Evolutionary conservation across 2,113 vertebrate genomes (phyloP).

Genomic region (Hippopotamus amphibius): DNA sequence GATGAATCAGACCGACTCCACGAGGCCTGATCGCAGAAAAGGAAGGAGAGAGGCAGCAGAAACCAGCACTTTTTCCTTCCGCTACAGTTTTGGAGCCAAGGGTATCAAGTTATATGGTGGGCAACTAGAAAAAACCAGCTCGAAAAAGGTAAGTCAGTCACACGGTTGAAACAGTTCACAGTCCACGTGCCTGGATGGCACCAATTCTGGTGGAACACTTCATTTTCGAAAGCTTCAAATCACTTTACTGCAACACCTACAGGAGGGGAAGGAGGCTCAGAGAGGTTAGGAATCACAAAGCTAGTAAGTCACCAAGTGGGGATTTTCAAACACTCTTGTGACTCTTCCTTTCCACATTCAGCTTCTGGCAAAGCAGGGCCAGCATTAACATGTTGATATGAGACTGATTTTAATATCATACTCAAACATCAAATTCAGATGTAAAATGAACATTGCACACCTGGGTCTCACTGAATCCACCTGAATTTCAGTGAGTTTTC

Average conservation of each 20-base stretch:
- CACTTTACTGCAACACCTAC: not conserved
- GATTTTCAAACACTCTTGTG: not conserved
- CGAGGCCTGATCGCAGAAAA: not conserved
- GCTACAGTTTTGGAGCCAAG: not conserved
- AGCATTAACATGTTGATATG: not conserved
- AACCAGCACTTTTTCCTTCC: not conserved
- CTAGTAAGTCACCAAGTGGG: not conserved
- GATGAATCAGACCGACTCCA: not conserved
- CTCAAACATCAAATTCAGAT: not conserved
- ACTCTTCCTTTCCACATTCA: too few species aligned
- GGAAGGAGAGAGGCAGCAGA: not conserved
- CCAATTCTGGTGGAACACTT: not conserved
- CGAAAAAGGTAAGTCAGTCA: not conserved
- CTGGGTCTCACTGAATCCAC: not conserved
- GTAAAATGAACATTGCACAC: not conserved
- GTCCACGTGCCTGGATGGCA: not conserved
- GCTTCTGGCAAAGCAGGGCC: not conserved
- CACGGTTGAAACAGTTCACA: not conserved
- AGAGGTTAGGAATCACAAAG: not conserved
- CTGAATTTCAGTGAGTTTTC: not conserved
- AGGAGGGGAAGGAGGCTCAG: not conserved
- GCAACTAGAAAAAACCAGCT: not conserved
- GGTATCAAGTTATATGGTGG: fast-evolving
- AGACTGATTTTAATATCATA: not conserved
- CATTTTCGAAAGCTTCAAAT: slow-evolving; percentile 28